Conservation (phyloP, 2,888 invertebrate genomes). For the Drosophila tanythrix region DNA sequence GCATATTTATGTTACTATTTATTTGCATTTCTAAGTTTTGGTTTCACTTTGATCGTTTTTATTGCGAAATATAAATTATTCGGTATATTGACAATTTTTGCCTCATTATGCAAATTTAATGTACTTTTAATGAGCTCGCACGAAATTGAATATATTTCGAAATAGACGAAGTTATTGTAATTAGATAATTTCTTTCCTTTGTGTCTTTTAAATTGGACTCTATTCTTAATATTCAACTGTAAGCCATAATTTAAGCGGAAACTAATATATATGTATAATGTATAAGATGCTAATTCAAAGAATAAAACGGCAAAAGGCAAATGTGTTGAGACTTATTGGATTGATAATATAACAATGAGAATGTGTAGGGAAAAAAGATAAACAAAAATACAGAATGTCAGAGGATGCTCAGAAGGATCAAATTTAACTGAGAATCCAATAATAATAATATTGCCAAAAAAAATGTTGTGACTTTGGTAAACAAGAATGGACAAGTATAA, state of each 20-base stretch:
- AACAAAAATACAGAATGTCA: neutral
- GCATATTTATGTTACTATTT: conserved; percentile 28
- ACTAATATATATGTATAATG: neutral
- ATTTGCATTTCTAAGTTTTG: neutral
- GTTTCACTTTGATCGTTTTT: conserved; percentile 30
- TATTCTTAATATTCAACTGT: neutral
- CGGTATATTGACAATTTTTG: conserved; percentile 1
- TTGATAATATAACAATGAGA: neutral
- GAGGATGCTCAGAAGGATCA: neutral
- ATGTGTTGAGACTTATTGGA: neutral
- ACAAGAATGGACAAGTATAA: neutral
- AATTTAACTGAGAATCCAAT: neutral
- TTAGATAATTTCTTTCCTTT: neutral
- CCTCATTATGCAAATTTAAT: conserved; percentile 53
- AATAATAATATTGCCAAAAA: neutral
- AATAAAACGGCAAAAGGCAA: neutral
- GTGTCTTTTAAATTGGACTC: neutral
- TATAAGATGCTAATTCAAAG: neutral
- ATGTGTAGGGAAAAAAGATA: neutral
- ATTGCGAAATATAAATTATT: conserved; percentile 16
- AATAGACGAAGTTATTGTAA: neutral
- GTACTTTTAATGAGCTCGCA: conserved; percentile 47
- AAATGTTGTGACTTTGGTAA: neutral
- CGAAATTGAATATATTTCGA: neutral
- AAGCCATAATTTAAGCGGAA: neutral